Evolutionary conservation across 37 sponge, comb jelly and placozoan genomes (phyloP).

Genomic region (Haliclona indistincta): DNA sequence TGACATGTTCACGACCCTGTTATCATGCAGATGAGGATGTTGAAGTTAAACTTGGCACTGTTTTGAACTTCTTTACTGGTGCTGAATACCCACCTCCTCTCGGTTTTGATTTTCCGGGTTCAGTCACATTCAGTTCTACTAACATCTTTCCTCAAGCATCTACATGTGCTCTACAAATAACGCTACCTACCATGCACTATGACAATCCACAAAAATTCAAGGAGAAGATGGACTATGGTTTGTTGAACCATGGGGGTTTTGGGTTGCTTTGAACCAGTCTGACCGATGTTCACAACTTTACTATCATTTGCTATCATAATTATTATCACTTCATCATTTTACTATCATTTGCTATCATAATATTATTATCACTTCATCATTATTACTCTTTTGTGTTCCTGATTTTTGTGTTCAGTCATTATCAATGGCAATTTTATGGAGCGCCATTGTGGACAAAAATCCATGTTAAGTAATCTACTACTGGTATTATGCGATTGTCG

Average conservation of each 20-base stretch:
- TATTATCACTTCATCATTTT: no score
- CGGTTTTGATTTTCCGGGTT: constrained; percentile 2
- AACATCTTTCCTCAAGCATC: constrained; percentile 8
- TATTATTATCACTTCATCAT: no score
- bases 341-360: no score
- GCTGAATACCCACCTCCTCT: constrained; percentile 8
- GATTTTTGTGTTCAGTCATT: no score
- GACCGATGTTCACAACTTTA: no score
- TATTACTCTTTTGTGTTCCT: no score
- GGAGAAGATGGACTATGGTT: constrained; percentile 13
- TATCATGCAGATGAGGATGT: not conserved
- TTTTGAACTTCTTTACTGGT: constrained; percentile 27
- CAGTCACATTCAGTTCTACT: constrained; percentile 7
- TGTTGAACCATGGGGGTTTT: constrained; percentile 33
- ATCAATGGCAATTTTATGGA: no score
- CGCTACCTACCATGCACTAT: constrained; percentile 12
- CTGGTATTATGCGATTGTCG: no score
- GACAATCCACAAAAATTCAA: not conserved
- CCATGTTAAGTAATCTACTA: no score
- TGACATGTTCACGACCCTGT: not conserved
- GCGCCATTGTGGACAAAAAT: no score
- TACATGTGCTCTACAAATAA: constrained; percentile 16
- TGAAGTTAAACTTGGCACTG: not conserved
- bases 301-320: no score
- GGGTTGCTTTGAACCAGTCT: no score